phyloP scores from a whole-genome alignment of 2,797 vertebrate species.

The Naso thynnoides region DNA sequence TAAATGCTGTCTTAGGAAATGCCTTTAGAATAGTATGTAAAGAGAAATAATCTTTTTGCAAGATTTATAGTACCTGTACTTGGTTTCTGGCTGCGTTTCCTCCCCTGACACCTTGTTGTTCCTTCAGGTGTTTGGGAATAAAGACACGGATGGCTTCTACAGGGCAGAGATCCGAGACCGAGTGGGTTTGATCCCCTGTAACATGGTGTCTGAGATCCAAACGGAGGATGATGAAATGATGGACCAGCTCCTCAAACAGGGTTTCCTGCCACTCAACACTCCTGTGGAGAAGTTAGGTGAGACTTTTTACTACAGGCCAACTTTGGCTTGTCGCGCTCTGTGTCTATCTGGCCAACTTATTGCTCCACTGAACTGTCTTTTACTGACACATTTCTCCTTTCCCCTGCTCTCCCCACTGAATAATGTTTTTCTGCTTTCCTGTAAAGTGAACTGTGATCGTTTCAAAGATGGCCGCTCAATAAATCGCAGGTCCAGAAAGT shows the following conservation, averaged over 20 bases:
- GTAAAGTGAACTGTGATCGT: slow-evolving; percentile 88
- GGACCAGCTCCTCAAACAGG: slow-evolving; percentile 95
- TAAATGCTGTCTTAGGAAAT: background rate
- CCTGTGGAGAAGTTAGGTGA: slow-evolving; percentile 95
- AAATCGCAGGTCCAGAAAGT: slow-evolving; percentile 92
- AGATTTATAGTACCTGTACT: too few relatives aligned
- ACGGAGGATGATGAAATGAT: slow-evolving; percentile 97
- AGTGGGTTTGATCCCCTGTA: slow-evolving; percentile 94
- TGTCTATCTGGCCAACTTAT: slow-evolving; percentile 14
- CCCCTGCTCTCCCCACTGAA: slow-evolving; percentile 39
- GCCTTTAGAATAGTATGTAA: background rate
- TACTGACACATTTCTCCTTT: slow-evolving; percentile 39
- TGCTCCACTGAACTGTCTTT: slow-evolving; percentile 28
- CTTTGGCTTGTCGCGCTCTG: background rate
- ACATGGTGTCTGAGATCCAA: slow-evolving; percentile 99
- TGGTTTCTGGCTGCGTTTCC: background rate
- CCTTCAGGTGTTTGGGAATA: slow-evolving; percentile 93
- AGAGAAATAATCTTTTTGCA: background rate
- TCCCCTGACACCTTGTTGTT: slow-evolving; percentile 17
- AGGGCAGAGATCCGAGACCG: slow-evolving; percentile 92
- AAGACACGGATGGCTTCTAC: slow-evolving; percentile 97
- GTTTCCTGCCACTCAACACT: slow-evolving; percentile 96
- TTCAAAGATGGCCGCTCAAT: slow-evolving; percentile 90
- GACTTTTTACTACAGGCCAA: background rate
- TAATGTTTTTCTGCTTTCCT: slow-evolving; percentile 82